Conservation (phyloP, 2,797 vertebrate genomes). For the Halcyon badia region DNA sequence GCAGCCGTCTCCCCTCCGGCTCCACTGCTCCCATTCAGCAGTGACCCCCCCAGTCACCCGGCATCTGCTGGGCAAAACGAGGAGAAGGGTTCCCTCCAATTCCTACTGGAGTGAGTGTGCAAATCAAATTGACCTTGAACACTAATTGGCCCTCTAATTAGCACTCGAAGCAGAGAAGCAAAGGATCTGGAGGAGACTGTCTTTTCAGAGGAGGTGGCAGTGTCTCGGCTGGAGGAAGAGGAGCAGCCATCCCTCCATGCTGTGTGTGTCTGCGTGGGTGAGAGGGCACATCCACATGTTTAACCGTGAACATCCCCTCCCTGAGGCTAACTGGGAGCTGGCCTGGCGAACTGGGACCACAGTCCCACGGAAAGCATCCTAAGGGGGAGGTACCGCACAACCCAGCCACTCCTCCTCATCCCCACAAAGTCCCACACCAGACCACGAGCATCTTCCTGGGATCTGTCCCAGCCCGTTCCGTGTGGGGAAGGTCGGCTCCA, state of each 20-base stretch:
- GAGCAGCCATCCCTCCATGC: not conserved
- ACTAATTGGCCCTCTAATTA: slow-evolving; percentile 53
- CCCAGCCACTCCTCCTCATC: not conserved
- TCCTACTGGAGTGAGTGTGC: not conserved
- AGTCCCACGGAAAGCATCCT: not conserved
- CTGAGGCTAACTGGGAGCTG: rapidly evolving
- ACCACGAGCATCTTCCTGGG: rapidly evolving
- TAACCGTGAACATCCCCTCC: not conserved
- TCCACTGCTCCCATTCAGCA: not conserved
- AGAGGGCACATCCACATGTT: not conserved
- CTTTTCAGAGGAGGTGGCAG: not conserved
- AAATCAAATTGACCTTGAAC: slow-evolving; percentile 45
- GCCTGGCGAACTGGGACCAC: not conserved
- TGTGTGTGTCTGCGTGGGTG: not conserved
- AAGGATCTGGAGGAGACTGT: not conserved
- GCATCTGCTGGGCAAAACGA: not conserved
- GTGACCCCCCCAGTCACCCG: not conserved
- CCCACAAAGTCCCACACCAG: rapidly evolving
- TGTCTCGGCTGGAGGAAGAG: not conserved
- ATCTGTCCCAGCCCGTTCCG: not conserved
- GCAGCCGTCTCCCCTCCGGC: not conserved
- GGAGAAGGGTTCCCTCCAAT: not conserved
- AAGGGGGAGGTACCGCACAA: rapidly evolving
- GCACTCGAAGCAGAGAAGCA: not conserved
- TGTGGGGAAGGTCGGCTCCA: rapidly evolving